Evolutionary conservation across 2,113 vertebrate genomes (phyloP).

Genomic region (Aleadryas rufinucha): DNA sequence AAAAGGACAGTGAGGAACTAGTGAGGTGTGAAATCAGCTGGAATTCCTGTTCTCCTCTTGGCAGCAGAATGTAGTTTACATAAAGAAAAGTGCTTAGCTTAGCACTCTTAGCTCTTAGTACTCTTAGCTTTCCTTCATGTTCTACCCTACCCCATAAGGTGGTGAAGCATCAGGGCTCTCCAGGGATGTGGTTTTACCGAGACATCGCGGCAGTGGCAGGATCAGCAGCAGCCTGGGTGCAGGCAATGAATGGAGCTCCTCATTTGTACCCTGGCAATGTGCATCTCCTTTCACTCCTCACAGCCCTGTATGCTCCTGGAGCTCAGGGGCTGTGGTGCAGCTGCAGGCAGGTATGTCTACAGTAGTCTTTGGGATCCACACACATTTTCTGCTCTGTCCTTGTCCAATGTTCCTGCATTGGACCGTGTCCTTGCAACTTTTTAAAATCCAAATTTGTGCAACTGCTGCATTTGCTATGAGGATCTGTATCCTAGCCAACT

Average conservation of each 20-base stretch:
- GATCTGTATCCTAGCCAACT: neutral
- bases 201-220: neutral
- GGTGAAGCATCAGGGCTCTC: neutral
- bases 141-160: too few relatives aligned
- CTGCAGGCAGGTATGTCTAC: neutral
- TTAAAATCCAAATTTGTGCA: neutral
- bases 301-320: neutral
- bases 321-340: too few relatives aligned
- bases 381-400: neutral
- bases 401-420: neutral
- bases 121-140: neutral
- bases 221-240: neutral
- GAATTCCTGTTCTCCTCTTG: neutral
- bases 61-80: neutral
- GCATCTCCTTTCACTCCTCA: neutral
- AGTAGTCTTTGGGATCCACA: accelerated
- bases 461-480: neutral
- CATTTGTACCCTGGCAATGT: accelerated
- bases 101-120: too few relatives aligned
- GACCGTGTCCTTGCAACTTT: accelerated
- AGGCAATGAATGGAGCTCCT: neutral
- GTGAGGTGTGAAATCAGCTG: neutral
- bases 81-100: neutral
- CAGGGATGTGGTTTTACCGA: neutral
- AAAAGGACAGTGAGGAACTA: neutral